phyloP scores from a whole-genome alignment of 2,797 vertebrate species.

The Podarcis lilfordi region DNA sequence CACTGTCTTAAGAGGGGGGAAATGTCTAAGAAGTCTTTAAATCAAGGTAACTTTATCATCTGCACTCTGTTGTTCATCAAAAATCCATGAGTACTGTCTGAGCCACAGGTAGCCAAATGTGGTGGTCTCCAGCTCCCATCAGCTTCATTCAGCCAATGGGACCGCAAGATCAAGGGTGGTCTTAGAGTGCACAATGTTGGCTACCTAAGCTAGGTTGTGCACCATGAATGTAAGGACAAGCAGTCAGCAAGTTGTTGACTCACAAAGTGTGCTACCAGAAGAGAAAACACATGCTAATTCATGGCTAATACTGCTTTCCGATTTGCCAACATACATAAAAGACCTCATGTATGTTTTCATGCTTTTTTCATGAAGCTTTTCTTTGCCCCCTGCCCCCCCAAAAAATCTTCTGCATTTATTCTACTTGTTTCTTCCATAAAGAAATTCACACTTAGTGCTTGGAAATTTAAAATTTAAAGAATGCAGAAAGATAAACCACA shows the following conservation, averaged over 20 bases:
- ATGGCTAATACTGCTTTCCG: slow-evolving; percentile 26
- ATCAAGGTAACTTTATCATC: no score
- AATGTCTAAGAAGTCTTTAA: no score
- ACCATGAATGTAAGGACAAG: slow-evolving; percentile 30
- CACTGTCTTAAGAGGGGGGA: no score
- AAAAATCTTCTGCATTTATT: no score
- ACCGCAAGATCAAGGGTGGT: no score
- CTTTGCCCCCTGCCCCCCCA: not conserved
- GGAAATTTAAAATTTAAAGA: not conserved
- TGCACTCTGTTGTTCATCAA: slow-evolving; percentile 58
- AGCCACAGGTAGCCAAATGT: no score
- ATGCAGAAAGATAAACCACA: slow-evolving; percentile 28
- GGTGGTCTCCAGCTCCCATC: no score
- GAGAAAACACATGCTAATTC: slow-evolving; percentile 61
- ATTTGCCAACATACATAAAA: slow-evolving; percentile 31
- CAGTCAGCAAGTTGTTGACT: slow-evolving; percentile 50
- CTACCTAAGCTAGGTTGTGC: slow-evolving; percentile 22
- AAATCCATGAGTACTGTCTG: slow-evolving; percentile 47
- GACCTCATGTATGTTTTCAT: slow-evolving; percentile 43
- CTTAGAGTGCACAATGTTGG: no score
- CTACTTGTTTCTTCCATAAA: no score
- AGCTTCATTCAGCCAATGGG: no score
- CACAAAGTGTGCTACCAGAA: slow-evolving; percentile 39
- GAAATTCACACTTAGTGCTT: not conserved
- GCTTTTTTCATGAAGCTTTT: slow-evolving; percentile 35